A percentile compares a stretch with the other conserved stretches of the same genome.
Evolutionary conservation across 2,888 invertebrate genomes (phyloP).

Genomic region (Caenorhabditis imperialis): DNA sequence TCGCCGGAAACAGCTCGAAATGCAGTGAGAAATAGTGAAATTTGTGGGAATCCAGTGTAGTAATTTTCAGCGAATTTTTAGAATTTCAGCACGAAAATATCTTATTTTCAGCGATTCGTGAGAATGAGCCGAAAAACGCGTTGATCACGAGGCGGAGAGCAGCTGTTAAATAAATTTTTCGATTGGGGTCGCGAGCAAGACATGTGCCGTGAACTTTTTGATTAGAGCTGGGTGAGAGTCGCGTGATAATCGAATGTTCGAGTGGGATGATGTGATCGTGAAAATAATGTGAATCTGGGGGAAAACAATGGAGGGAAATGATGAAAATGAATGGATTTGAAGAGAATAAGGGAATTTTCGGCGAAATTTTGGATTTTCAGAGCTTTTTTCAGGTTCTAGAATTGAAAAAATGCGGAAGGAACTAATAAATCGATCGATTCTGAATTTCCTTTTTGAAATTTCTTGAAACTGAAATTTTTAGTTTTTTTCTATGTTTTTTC

Average conservation of each 20-base stretch:
- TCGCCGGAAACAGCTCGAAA: too few species aligned
- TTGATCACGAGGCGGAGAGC: neutral
- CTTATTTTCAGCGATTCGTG: neutral
- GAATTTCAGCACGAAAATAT: too few species aligned
- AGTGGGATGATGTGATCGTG: neutral
- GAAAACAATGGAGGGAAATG: neutral
- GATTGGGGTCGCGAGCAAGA: slow-evolving; percentile 1
- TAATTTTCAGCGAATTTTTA: neutral
- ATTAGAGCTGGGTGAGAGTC: too few species aligned
- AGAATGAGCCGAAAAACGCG: neutral
- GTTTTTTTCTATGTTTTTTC: too few species aligned
- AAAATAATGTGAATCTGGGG: neutral
- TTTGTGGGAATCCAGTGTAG: slow-evolving; percentile 3
- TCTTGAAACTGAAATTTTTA: neutral
- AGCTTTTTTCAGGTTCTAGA: too few species aligned
- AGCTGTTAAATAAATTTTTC: too few species aligned
- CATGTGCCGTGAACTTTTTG: too few species aligned
- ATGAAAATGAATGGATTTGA: neutral
- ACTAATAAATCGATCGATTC: neutral
- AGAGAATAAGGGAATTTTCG: neutral
- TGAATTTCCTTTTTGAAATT: neutral
- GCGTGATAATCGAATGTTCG: slow-evolving; percentile 9
- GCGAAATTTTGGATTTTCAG: too few species aligned
- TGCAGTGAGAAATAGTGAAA: too few species aligned
- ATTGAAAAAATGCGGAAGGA: neutral